Evolutionary conservation across 2,888 invertebrate genomes (phyloP).

Genomic region (Pammene fasciana): DNA sequence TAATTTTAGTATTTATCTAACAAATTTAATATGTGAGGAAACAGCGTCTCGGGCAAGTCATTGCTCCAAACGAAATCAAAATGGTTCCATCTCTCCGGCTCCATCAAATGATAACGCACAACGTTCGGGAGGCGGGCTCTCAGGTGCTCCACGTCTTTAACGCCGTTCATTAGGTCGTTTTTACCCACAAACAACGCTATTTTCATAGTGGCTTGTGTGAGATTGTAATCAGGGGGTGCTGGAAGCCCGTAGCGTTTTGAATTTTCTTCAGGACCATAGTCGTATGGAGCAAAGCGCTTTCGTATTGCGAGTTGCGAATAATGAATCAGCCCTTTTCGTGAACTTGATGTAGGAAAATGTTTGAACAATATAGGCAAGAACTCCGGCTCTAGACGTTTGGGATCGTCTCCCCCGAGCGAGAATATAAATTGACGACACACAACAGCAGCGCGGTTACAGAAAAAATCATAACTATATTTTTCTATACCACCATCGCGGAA

Average conservation of each 20-base stretch:
- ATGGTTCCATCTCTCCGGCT: neutral
- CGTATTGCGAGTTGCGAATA: neutral
- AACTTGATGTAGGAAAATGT: constrained; percentile 4
- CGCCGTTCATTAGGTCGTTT: neutral
- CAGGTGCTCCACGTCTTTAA: neutral
- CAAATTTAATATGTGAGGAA: neutral
- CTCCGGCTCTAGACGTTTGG: neutral
- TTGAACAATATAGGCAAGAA: constrained; percentile 1
- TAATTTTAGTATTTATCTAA: neutral
- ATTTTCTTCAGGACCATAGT: constrained; percentile 2
- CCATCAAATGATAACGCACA: neutral
- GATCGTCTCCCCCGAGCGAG: neutral
- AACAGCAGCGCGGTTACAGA: neutral
- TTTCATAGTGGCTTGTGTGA: neutral
- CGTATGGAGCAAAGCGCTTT: neutral
- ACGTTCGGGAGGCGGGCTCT: neutral
- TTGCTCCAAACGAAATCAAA: constrained; percentile 7
- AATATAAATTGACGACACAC: neutral
- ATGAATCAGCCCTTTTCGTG: constrained; percentile 1
- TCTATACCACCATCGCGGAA: neutral
- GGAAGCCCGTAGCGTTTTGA: neutral
- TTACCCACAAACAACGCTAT: constrained; percentile 5
- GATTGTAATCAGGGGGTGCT: neutral
- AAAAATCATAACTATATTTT: neutral
- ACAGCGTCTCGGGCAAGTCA: neutral